Evolutionary conservation across 1,140 invertebrate genomes (phyloP), one percentile per base, ranked within the genome.

Genomic region (Diprion similis): DNA sequence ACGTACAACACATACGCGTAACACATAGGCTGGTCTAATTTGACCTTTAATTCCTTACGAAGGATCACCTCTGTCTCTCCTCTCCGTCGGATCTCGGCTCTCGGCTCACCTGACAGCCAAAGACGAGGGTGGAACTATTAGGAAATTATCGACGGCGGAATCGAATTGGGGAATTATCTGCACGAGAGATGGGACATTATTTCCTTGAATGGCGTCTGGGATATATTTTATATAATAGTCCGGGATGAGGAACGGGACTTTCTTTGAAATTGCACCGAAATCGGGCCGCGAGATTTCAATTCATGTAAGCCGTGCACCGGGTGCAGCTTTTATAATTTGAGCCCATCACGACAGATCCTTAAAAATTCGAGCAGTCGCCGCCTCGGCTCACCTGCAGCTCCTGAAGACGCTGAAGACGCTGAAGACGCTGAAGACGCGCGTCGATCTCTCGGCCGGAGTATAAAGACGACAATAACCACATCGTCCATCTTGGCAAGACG

Each of bases 101-200:
- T 77, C 46, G 47, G 69, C 37, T 68, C 19, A 18, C 71, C 76
- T 78, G 77, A 78, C 78, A 80, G 74, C 51, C 70, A 73, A 73
- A 80, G 80, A 84, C 76, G 78, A 84, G 78, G 83, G 81, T 85
- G 81, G 80, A 77, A 59, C 77, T 76, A 83, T 83, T 80, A 81
- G 72, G 69, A 72, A 79, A 83, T 82, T 80, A 84, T 84, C 80
- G 79, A 78, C 70, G 24, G 24, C 70, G 77, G 66, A 75, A 76
- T 70, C 46, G 79, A 82, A 80, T 80, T 80, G 79, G 82, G 77
- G 83, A 81, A 85, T 84, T 84, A 84, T 77, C 73, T 76, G 77
- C 78, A 71, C 71, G 66, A 45, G 69, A 9, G 67, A 75, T 71
- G 76, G 74, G 75, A 82, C 78, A 79, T 83, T 75, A 80, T 79